Evolutionary conservation across 2,888 invertebrate genomes (phyloP).

Genomic region (Dynastes maya): DNA sequence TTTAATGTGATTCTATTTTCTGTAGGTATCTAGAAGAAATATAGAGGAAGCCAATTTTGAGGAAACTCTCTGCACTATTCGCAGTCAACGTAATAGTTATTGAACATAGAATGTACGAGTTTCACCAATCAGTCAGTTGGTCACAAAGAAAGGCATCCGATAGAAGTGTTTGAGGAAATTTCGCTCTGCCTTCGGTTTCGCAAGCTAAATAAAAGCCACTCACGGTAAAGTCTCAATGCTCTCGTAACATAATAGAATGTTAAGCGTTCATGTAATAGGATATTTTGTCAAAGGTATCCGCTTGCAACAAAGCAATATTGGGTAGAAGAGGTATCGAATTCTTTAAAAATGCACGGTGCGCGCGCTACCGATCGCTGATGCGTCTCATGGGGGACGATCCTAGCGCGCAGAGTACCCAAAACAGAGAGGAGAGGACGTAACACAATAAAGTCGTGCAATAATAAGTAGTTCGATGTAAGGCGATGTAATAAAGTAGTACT

Average conservation of each 20-base stretch:
- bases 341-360: conserved; percentile 48
- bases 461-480: conserved; percentile 21
- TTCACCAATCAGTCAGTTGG: background rate
- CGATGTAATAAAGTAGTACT: conserved; percentile 21
- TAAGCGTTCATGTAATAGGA: conserved; percentile 54
- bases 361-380: background rate
- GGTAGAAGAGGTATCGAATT: conserved; percentile 49
- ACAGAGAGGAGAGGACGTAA: background rate
- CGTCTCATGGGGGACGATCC: background rate
- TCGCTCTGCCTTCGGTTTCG: background rate
- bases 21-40: no score
- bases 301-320: conserved; percentile 51
- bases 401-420: background rate
- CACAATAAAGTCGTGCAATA: conserved; percentile 29
- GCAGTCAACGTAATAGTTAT: background rate
- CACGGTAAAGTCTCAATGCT: background rate
- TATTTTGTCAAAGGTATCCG: conserved; percentile 55
- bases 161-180: conserved; percentile 13
- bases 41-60: no score
- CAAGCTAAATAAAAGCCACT: conserved; percentile 24
- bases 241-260: conserved; percentile 42
- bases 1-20: no score
- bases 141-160: background rate
- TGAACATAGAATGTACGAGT: background rate
- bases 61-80: background rate